These are phyloP conservation scores for Conopomorpha cramerella DNA, from an alignment of 1,140 invertebrate genomes.

Conservation along the genomic window DNA sequence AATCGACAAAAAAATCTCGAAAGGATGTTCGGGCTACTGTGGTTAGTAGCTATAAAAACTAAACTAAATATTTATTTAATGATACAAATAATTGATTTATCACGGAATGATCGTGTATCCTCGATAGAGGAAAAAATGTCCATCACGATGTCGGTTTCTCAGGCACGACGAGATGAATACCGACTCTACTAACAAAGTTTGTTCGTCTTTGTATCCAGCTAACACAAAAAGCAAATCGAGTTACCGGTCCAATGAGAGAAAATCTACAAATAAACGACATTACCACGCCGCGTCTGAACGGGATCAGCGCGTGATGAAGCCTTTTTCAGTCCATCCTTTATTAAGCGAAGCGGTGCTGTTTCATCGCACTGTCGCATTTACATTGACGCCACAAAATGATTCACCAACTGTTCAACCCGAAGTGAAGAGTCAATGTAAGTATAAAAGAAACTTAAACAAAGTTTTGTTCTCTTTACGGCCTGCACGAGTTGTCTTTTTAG, in stretches of 20 bases:
- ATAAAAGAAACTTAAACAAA: neutral
- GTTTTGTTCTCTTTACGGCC: no score
- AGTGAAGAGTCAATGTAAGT: neutral
- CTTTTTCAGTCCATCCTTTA: slow-evolving; percentile 40
- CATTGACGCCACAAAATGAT: neutral
- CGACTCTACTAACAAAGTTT: slow-evolving; percentile 48
- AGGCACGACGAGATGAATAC: slow-evolving; percentile 8
- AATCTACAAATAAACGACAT: slow-evolving; percentile 55
- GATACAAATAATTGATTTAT: slow-evolving; percentile 40
- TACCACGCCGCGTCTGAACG: slow-evolving; percentile 47
- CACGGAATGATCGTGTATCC: slow-evolving; percentile 21
- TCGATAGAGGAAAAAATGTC: slow-evolving; percentile 1
- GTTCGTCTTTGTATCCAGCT: slow-evolving; percentile 29
- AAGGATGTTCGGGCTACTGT: no score
- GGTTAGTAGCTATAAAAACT: no score
- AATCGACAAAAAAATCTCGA: no score
- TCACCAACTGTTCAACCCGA: neutral
- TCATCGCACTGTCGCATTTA: no score
- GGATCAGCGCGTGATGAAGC: slow-evolving; percentile 46
- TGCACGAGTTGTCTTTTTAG: slow-evolving; percentile 51
- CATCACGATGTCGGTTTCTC: slow-evolving; percentile 9
- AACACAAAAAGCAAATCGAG: slow-evolving; percentile 59
- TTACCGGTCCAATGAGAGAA: slow-evolving; percentile 51
- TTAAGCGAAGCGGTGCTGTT: no score
- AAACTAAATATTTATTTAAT: slow-evolving; percentile 54